Conservation (phyloP, 1,140 invertebrate species). For the Anoplophora glabripennis region DNA sequence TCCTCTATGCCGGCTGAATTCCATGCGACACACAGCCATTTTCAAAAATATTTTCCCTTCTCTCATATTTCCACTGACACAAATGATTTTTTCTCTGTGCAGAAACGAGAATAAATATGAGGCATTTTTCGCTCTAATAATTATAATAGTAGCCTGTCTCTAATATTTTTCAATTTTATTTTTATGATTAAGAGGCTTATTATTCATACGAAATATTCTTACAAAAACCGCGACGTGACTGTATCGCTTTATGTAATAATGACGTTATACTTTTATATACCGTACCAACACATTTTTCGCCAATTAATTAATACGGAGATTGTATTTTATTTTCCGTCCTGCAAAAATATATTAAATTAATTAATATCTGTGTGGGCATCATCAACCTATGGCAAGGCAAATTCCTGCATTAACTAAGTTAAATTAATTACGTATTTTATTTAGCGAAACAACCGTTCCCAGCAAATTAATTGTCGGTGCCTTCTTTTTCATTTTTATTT, state of each 20-base stretch:
- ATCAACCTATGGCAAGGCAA: no score
- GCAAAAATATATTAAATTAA: no score
- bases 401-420: no score
- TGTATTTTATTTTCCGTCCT: no score
- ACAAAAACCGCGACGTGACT: constrained; percentile 14
- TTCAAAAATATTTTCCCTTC: constrained; percentile 46
- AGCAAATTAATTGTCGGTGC: no score
- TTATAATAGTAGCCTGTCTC: constrained; percentile 39
- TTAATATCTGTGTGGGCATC: no score
- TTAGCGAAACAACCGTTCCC: no score
- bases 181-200: constrained; percentile 33
- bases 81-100: constrained; percentile 42
- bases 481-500: no score
- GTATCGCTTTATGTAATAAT: neutral
- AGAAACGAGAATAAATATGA: constrained; percentile 46
- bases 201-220: constrained; percentile 24
- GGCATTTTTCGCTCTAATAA: constrained; percentile 42
- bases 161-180: constrained; percentile 42
- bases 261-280: no score
- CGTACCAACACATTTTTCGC: no score
- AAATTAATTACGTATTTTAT: no score
- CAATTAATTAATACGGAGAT: no score
- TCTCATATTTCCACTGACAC: constrained; percentile 41
- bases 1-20: constrained; percentile 42
- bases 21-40: constrained; percentile 45